phyloP scores from a whole-genome alignment of 2,888 invertebrate genomes.

The Alcis repandata region DNA sequence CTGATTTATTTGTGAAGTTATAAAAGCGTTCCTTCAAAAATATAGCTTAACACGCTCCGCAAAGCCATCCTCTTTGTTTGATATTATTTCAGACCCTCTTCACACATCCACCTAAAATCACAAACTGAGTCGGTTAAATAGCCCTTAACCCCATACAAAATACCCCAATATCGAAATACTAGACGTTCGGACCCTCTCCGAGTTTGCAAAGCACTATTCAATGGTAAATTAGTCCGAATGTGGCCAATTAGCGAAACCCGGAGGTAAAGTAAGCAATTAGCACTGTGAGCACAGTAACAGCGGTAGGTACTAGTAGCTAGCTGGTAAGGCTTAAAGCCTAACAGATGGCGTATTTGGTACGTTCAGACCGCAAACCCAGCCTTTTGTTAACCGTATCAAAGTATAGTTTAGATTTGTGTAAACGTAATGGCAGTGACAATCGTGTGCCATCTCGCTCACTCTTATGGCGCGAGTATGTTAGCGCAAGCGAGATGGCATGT shows the following conservation, averaged over 20 bases:
- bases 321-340: no score
- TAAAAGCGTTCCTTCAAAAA: neutral
- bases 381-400: neutral
- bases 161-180: neutral
- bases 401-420: no score
- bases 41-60: neutral
- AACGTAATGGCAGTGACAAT: no score
- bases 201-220: neutral
- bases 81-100: slow-evolving; percentile 1
- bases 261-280: neutral
- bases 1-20: no score
- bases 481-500: no score
- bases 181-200: neutral
- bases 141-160: slow-evolving; percentile 3
- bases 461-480: no score
- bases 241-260: neutral
- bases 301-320: neutral
- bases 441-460: no score
- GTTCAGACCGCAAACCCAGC: neutral
- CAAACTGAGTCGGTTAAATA: neutral
- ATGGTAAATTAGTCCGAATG: neutral
- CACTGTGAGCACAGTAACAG: neutral
- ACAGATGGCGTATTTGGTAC: no score
- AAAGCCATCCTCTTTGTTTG: neutral
- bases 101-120: slow-evolving; percentile 1